A percentile compares a stretch with the other conserved stretches of the same genome.
Conservation (phyloP, 1,140 invertebrate species). For the Aphaenogaster rudis region DNA sequence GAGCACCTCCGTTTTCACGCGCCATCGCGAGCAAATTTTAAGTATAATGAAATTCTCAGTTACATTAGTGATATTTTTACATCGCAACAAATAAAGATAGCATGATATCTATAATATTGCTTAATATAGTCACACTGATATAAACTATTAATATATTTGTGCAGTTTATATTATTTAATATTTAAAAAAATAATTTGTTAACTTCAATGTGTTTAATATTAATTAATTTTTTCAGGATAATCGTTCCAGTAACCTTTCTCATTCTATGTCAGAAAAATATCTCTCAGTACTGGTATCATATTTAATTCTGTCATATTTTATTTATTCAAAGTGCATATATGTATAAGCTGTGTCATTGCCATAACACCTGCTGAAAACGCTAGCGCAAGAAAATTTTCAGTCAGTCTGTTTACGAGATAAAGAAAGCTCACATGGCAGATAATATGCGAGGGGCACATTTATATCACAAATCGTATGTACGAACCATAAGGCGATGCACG, state of each 20-base stretch:
- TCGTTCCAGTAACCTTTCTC: neutral
- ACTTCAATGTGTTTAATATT: neutral
- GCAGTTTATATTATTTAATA: neutral
- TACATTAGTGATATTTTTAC: neutral
- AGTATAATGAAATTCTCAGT: neutral
- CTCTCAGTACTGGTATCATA: too few relatives aligned
- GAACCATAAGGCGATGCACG: slow-evolving; percentile 91
- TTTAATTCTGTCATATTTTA: slow-evolving; percentile 23
- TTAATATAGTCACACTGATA: neutral
- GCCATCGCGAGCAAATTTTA: neutral
- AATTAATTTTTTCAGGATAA: neutral
- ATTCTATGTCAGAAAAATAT: neutral
- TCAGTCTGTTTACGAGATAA: neutral
- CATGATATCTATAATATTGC: neutral
- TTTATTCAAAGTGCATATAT: neutral
- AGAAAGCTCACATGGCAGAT: too few relatives aligned
- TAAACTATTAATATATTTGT: neutral
- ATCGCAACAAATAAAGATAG: neutral
- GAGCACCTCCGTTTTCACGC: slow-evolving; percentile 5
- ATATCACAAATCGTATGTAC: slow-evolving; percentile 34
- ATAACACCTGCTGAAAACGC: too few relatives aligned
- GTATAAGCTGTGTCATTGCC: neutral
- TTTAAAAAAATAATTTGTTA: neutral
- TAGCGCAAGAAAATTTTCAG: neutral
- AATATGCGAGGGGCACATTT: too few relatives aligned